Base-by-base conservation (phyloP, 2,888 invertebrate species). In the Cerastis leucographa region DNA sequence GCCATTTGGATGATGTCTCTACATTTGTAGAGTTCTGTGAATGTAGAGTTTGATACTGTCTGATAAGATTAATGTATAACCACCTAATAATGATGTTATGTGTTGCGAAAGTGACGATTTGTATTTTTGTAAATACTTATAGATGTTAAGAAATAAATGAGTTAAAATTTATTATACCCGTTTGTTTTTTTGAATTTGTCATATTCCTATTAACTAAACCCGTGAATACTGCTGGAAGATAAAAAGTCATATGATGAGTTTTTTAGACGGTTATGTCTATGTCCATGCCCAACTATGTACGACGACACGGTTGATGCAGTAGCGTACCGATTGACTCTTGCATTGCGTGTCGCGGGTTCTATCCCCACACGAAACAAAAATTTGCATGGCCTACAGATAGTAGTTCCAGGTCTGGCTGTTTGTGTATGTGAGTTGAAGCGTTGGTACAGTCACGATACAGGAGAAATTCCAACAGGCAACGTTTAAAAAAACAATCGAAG, bases 1-100 rank as follows among this genome's bases (percentile, higher is more conserved):
- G 93, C 93, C 93, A 94, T 94, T 93, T 87, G 89, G 90, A 89
- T 85, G 82, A 85, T 85, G 88, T 91, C 88, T 88, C 71, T 81
- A 81, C 71, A 71, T 71, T 90, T 89, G 85, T 77, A 74, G 73
- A 80, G 69, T 76, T 76, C 80, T 85, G 83, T 80, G 59, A 84
- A 81, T 78, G 75, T 85, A 84, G 73, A 87, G 80, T 85, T 86
- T 83, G 78, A 82, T 67, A 85, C 76, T 78, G 71, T 76, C 77
- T 85, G 64, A 80, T 82, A 86, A 68, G 84, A 88, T 87, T 84
- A 88, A 85, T 87, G 78, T 89, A 82, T 90, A 91, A 91, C 93
- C 93, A 94, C 93, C 92, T 92, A 79, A 83, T 88, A 87, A 86
- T 71, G 78, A 83, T 82, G 79, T 81, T 74, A 71, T 71, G 62